Percentiles rank a stretch among this genome's conserved stretches.
Evolutionary conservation across 2,797 vertebrate genomes (phyloP).

Genomic region (Dryobates pubescens): DNA sequence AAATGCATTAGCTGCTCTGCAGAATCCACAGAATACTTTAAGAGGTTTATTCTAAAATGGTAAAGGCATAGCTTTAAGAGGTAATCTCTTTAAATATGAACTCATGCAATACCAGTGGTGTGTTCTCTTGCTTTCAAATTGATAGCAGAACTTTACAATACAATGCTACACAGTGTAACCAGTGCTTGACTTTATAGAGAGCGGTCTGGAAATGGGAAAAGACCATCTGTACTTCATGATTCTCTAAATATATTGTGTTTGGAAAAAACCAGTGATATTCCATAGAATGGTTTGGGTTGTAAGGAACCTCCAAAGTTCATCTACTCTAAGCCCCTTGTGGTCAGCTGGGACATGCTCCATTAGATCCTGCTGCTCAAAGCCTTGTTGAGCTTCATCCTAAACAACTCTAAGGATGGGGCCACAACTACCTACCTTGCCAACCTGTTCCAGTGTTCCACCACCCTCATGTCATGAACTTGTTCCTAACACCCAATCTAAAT

Average conservation of each 20-base stretch:
- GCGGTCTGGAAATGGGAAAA: background rate
- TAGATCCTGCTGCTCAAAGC: too few relatives aligned
- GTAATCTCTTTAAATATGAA: background rate
- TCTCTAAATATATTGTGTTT: background rate
- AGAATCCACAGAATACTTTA: background rate
- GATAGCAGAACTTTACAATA: accelerated
- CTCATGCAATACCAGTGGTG: background rate
- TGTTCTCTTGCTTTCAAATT: background rate
- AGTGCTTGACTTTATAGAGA: background rate
- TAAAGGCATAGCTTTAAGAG: background rate
- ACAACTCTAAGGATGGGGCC: too few relatives aligned
- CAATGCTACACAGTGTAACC: background rate
- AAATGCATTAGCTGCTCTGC: background rate
- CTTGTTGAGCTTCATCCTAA: too few relatives aligned
- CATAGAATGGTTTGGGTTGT: too few relatives aligned
- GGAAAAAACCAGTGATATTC: background rate
- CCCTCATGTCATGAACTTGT: too few relatives aligned
- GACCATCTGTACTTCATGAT: background rate
- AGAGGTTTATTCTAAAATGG: background rate
- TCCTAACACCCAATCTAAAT: too few relatives aligned
- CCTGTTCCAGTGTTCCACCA: too few relatives aligned
- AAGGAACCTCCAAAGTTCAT: too few relatives aligned
- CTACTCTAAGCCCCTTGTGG: too few relatives aligned
- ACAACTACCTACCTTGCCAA: too few relatives aligned
- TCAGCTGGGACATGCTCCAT: too few relatives aligned